Evolutionary conservation across 2,113 vertebrate species (phyloP), one percentile per base, ranked within the genome.

Genomic region (Daphoenositta chrysoptera): DNA sequence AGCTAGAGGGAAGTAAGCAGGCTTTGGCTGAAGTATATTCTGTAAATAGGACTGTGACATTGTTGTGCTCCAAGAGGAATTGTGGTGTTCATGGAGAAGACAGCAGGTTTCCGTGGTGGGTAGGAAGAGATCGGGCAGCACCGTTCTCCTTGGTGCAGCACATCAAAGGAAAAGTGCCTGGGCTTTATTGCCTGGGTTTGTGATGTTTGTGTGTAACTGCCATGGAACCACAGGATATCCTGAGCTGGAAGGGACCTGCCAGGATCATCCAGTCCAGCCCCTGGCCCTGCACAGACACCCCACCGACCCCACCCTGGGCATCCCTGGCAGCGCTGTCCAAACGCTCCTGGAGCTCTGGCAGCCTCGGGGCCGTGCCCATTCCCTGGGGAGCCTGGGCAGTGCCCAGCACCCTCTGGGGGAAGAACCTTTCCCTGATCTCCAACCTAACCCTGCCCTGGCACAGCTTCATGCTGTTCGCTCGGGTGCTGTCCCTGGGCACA

Each of bases 1-100:
- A 86, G 90, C 76, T 95, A 47, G 75, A 96, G 95, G 91, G 93
- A 95, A 94, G 87, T 85, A 60, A 83, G 54, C 51, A 97, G 94
- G 87, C 40, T 90, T 79, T 28, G 58, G 48, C 33, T 89, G 73
- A 44, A 45, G 51, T 90, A 31, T 73, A 24, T 87, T 73, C 51
- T 11, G 2, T 72, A 35, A 92, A 39, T 54, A 96, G 83, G 96
- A 89, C 69, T 56, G 57, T 93, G 80, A 47, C 27, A 0, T 53
- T 77, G 50, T 82, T 73, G 57, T 93, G 72, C 70, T 87, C 69
- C 2, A 4, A 83, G 47, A 72, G 47, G 58, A 91, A 58, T 4
- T 6, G 9, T 50, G 48, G 58, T 64, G 2, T 69, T 76, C 68
- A 28, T 66, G 70, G 58, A 91, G 91, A 76, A 89, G 68, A 23